Base-by-base conservation (phyloP, 2,113 vertebrate species). In the Pogona vitticeps region DNA sequence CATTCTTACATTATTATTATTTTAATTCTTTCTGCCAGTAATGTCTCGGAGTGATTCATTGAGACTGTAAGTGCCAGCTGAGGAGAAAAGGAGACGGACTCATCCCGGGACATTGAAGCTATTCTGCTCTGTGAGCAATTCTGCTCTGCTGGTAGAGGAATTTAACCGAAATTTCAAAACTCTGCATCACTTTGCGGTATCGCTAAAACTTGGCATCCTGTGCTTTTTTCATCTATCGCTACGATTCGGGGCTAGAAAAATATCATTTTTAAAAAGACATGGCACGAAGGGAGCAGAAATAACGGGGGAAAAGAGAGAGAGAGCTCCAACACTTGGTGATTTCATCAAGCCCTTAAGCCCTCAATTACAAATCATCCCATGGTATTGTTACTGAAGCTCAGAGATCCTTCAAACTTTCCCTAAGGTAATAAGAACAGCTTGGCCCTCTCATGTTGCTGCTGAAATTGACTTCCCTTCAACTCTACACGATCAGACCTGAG, bases 301-400 rank as follows among this genome's bases (percentile, higher is more conserved):
- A 52, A 52, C 10, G 5, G 46, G 46, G 46, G 46, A 28, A n/a
- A 46, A 38, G 15, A 23, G 18, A n/a, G 31, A 65, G 31, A 67
- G 40, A 56, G 71, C 63, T 77, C 76, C 36, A 36, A 36, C 28
- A n/a, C 26, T 78, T 59, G 26, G 42, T n/a, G 70, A 88, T 88
- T 80, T 26, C 59, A 88, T 56, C 71, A 56, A 88, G 71, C n/a
- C 58, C 71, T 75, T 81, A 79, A 88, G 38, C 58, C 40, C 31
- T 80, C 73, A 83, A 72, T 86, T 86, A 40, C n/a, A 71, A 84
- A 84, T 71, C 59, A 61, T 65, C 31, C 65, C 42, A 26, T 61
- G 31, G 40, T 68, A 79, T 71, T 71, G 76, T n/a, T 71, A 77
- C 61, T 67, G 59, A 71, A 59, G 61, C 71, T 75, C 76, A 42